phyloP scores from a whole-genome alignment of 1,140 invertebrate species.

The Vanessa tameamea region DNA sequence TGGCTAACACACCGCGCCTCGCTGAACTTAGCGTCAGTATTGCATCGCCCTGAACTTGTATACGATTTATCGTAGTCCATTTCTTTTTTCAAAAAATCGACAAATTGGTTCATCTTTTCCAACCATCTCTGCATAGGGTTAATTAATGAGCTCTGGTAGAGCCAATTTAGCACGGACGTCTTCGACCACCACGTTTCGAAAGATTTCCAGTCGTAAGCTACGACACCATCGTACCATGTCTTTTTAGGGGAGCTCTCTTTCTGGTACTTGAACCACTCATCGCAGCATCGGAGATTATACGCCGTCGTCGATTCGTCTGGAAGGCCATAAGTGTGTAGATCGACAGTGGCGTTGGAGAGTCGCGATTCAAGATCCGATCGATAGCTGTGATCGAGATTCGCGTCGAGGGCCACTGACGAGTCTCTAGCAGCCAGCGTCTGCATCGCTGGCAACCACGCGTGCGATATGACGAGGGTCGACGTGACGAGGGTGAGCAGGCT shows the following conservation, averaged over 20 bases:
- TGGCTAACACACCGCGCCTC: slow-evolving; percentile 46
- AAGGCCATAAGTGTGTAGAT: slow-evolving; percentile 26
- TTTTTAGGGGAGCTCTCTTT: slow-evolving; percentile 38
- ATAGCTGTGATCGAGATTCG: slow-evolving; percentile 32
- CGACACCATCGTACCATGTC: slow-evolving; percentile 46
- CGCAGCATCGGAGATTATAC: slow-evolving; percentile 52
- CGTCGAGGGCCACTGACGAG: slow-evolving; percentile 24
- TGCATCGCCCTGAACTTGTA: slow-evolving; percentile 19
- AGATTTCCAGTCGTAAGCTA: slow-evolving; percentile 51
- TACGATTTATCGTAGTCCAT: not conserved
- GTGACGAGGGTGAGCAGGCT: slow-evolving; percentile 86
- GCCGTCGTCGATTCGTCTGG: slow-evolving; percentile 29
- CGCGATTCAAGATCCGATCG: slow-evolving; percentile 18
- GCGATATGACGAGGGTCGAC: slow-evolving; percentile 84
- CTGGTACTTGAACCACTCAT: slow-evolving; percentile 53
- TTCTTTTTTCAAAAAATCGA: slow-evolving; percentile 44
- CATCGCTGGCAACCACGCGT: slow-evolving; percentile 50
- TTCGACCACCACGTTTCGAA: slow-evolving; percentile 65
- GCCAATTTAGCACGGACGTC: slow-evolving; percentile 62
- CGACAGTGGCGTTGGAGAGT: slow-evolving; percentile 32
- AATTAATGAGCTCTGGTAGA: slow-evolving; percentile 67
- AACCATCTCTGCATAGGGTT: slow-evolving; percentile 69
- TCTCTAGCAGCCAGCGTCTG: slow-evolving; percentile 29
- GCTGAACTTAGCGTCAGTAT: slow-evolving; percentile 14
- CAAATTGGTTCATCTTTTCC: slow-evolving; percentile 55